A percentile compares a stretch with the other conserved stretches of the same genome.
Conservation (phyloP, 2,888 invertebrate genomes). For the Dasysyrphus albostriatus region DNA sequence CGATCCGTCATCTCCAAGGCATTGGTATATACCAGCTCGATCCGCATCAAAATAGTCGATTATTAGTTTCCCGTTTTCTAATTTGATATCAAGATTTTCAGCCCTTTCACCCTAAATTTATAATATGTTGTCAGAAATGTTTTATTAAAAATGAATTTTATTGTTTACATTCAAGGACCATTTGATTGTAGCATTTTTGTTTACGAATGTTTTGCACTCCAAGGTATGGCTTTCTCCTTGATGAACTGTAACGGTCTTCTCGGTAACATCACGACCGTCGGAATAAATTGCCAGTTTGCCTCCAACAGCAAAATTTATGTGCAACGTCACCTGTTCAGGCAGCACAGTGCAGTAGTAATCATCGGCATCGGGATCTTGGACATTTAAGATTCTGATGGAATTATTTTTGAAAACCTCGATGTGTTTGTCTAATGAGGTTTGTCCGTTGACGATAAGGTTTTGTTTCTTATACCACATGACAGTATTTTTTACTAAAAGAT, state of each 20-base stretch:
- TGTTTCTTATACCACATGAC: constrained; percentile 81
- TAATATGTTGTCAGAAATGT: not conserved
- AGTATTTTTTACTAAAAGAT: constrained; percentile 78
- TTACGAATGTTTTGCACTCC: constrained; percentile 79
- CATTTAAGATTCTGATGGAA: constrained; percentile 78
- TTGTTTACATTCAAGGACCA: constrained; percentile 82
- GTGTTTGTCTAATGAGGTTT: constrained; percentile 76
- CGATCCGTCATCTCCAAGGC: constrained; percentile 81
- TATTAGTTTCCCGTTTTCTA: constrained; percentile 77
- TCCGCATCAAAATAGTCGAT: constrained; percentile 80
- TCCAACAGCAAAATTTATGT: constrained; percentile 78
- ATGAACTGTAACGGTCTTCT: constrained; percentile 80
- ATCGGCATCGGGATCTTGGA: constrained; percentile 79
- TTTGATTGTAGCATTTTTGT: constrained; percentile 78
- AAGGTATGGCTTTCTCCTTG: constrained; percentile 81
- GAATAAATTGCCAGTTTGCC: constrained; percentile 80
- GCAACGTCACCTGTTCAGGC: constrained; percentile 79
- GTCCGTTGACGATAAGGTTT: constrained; percentile 78
- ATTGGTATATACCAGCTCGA: constrained; percentile 81
- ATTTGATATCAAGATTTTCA: constrained; percentile 75
- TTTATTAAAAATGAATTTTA: not conserved
- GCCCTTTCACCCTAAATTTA: constrained; percentile 79
- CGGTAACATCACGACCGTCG: constrained; percentile 81
- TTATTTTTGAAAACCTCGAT: constrained; percentile 80
- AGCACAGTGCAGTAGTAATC: constrained; percentile 80